Percentiles rank a stretch among this genome's conserved stretches.
Conservation (phyloP, 2,797 vertebrate genomes). For the Taeniopygia guttata region DNA sequence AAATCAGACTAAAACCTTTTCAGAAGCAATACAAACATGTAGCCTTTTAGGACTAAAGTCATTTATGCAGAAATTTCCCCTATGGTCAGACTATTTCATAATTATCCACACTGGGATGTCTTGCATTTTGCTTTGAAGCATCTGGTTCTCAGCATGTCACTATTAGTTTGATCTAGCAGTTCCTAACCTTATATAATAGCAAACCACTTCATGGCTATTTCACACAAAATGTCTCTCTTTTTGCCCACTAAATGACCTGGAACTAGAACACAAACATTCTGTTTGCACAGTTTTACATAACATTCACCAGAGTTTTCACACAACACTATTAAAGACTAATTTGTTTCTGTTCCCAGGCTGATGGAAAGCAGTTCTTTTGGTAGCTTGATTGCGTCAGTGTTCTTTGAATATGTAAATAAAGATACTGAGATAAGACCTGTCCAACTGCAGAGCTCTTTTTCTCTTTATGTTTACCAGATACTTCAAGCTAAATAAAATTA, state of each 20-base stretch:
- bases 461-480: conserved; percentile 67
- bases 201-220: conserved; percentile 28
- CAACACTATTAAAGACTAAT: conserved; percentile 51
- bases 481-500: conserved; percentile 74
- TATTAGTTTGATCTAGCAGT: conserved; percentile 31
- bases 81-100: conserved; percentile 53
- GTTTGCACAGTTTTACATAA: conserved; percentile 63
- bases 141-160: conserved; percentile 15
- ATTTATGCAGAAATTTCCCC: conserved; percentile 57
- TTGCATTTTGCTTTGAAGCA: conserved; percentile 43
- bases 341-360: conserved; percentile 61
- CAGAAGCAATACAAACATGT: conserved; percentile 49
- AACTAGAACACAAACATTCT: conserved; percentile 63
- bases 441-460: conserved; percentile 52
- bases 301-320: conserved; percentile 57
- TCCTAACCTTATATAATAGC: conserved; percentile 33
- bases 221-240: conserved; percentile 51
- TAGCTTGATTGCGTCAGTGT: conserved; percentile 51
- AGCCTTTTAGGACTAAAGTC: conserved; percentile 37
- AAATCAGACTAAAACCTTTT: conserved; percentile 52
- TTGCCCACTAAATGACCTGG: conserved; percentile 59
- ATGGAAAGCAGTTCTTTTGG: conserved; percentile 57
- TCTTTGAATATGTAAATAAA: conserved; percentile 67
- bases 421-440: conserved; percentile 59
- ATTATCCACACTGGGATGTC: conserved; percentile 48